Percentiles rank a stretch among this genome's conserved stretches.
These are phyloP conservation scores for Aplysia californica DNA, from an alignment of 1,140 invertebrate species.

Conservation along the genomic window DNA sequence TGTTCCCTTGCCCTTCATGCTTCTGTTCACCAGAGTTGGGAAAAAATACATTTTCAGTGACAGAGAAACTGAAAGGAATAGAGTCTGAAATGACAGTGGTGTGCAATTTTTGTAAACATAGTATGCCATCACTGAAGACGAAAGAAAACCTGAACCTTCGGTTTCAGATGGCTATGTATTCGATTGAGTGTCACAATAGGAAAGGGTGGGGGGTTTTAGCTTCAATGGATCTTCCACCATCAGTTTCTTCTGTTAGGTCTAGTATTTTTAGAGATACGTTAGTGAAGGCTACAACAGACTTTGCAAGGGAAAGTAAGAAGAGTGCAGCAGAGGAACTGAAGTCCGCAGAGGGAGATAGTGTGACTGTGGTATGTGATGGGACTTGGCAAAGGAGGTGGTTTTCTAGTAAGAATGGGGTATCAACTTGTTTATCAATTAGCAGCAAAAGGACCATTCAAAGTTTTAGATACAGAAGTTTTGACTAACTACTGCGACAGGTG, in stretches of 20 bases:
- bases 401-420: slow-evolving; percentile 18
- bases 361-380: slow-evolving; percentile 14
- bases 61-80: not conserved
- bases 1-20: not conserved
- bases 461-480: not conserved
- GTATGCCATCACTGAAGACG: not conserved
- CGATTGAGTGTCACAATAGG: slow-evolving; percentile 8
- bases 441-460: not conserved
- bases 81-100: not conserved
- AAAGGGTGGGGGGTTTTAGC: slow-evolving; percentile 10
- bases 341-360: not conserved
- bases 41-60: not conserved
- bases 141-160: not conserved
- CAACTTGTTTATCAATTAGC: not conserved
- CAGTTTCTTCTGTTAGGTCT: not conserved
- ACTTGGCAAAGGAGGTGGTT: slow-evolving; percentile 21
- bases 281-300: not conserved
- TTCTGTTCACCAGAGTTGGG: no score
- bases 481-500: slow-evolving; percentile 4
- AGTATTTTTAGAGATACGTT: not conserved
- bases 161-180: slow-evolving; percentile 3
- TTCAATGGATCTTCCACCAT: slow-evolving; percentile 19
- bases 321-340: not conserved
- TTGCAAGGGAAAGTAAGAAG: not conserved
- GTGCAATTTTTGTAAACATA: not conserved